Conservation (phyloP, 2,888 invertebrate genomes). For the Caenorhabditis uteleia region DNA sequence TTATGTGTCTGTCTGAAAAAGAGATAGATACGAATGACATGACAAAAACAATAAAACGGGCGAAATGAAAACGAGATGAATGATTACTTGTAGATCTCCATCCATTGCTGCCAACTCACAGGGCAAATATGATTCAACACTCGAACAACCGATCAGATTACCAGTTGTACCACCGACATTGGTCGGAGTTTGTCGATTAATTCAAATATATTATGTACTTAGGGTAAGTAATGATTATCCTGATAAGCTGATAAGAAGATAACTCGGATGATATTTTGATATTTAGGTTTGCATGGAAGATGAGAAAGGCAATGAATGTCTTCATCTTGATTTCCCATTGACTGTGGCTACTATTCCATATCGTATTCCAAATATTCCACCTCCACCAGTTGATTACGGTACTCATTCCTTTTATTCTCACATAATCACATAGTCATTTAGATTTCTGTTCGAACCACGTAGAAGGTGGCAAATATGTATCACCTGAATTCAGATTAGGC, state of each 20-base stretch:
- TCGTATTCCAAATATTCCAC: slow-evolving; percentile 70
- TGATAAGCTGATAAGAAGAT: too few species aligned
- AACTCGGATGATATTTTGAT: neutral
- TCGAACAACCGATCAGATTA: slow-evolving; percentile 77
- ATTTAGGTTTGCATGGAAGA: slow-evolving; percentile 78
- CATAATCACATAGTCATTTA: slow-evolving; percentile 69
- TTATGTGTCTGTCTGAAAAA: slow-evolving; percentile 7
- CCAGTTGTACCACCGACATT: slow-evolving; percentile 81
- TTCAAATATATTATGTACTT: slow-evolving; percentile 80
- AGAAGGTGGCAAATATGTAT: slow-evolving; percentile 81
- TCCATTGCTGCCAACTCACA: slow-evolving; percentile 59
- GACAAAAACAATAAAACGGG: neutral
- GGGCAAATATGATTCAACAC: slow-evolving; percentile 74
- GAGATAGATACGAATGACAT: slow-evolving; percentile 2
- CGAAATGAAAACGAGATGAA: neutral
- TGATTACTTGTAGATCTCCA: slow-evolving; percentile 57
- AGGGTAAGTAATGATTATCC: slow-evolving; percentile 74
- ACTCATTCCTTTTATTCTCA: too few species aligned
- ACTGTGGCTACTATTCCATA: slow-evolving; percentile 80
- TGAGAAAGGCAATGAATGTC: slow-evolving; percentile 78
- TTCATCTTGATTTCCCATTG: slow-evolving; percentile 80
- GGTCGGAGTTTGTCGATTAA: slow-evolving; percentile 78
- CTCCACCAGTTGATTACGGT: slow-evolving; percentile 68
- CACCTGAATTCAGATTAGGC: slow-evolving; percentile 81
- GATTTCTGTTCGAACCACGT: slow-evolving; percentile 79